Percentiles rank a stretch among this genome's conserved stretches.
Evolutionary conservation across 37 sponge, comb jelly and placozoan species (phyloP).

Genomic region (Haliclona indistincta): DNA sequence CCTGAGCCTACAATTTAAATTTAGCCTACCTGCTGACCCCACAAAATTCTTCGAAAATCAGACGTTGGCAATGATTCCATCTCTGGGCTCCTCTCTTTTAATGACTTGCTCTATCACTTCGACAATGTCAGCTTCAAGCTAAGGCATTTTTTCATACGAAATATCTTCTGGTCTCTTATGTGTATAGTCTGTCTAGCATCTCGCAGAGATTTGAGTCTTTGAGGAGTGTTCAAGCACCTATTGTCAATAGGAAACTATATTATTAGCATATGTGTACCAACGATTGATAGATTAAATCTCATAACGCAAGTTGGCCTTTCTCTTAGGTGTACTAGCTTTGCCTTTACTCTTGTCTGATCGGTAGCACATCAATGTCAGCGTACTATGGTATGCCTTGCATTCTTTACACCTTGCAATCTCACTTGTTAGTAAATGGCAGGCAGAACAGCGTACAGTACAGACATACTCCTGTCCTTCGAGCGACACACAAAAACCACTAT

Average conservation of each 20-base stretch:
- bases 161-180: slow-evolving; percentile 10
- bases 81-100: background rate
- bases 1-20: too few species aligned
- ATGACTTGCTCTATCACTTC: too few species aligned
- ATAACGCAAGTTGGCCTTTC: too few species aligned
- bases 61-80: background rate
- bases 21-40: slow-evolving; percentile 1
- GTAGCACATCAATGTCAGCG: background rate
- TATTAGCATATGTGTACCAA: too few species aligned
- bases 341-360: too few species aligned
- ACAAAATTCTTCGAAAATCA: slow-evolving; percentile 5
- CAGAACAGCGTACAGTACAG: background rate
- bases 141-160: background rate
- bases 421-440: background rate
- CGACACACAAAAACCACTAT: background rate
- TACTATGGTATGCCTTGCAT: background rate
- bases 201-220: background rate
- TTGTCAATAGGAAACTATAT: too few species aligned
- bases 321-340: too few species aligned
- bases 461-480: background rate
- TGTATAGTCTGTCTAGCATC: background rate
- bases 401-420: background rate
- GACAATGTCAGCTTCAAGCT: too few species aligned
- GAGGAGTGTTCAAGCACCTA: background rate
- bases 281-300: too few species aligned